Evolutionary conservation across 2,113 vertebrate species (phyloP).

Genomic region (Beaufortia kweichowensis): DNA sequence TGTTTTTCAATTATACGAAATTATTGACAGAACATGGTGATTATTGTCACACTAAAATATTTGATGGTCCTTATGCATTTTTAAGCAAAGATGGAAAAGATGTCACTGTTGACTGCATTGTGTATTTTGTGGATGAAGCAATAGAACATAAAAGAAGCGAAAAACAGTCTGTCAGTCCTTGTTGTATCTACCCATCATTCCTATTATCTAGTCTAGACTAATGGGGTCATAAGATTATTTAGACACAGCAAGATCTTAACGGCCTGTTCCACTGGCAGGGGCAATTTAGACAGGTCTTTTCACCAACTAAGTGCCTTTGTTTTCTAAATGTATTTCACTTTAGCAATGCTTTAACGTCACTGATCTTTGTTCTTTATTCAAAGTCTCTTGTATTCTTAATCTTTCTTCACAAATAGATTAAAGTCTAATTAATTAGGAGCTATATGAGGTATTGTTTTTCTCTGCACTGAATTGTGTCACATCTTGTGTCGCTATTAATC

Average conservation of each 20-base stretch:
- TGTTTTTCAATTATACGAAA: too few relatives aligned
- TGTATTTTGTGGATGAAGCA: background rate
- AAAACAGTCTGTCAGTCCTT: too few relatives aligned
- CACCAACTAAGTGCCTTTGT: background rate
- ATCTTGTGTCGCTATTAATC: conserved; percentile 9
- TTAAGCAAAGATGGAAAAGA: conserved; percentile 59
- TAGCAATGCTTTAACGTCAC: background rate
- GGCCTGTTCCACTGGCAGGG: conserved; percentile 37
- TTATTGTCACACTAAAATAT: conserved; percentile 32
- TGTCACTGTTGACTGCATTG: background rate
- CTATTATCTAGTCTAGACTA: conserved; percentile 63
- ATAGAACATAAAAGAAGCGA: background rate
- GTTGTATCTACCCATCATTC: conserved; percentile 57
- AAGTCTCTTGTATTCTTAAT: conserved; percentile 1
- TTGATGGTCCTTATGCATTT: conserved; percentile 59
- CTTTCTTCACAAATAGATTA: conserved; percentile 32
- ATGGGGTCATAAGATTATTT: conserved; percentile 65
- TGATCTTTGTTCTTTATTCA: background rate
- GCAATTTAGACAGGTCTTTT: background rate
- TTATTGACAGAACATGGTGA: conserved; percentile 22
- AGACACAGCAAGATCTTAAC: conserved; percentile 32
- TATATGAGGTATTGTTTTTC: conserved; percentile 47
- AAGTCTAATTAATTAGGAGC: conserved; percentile 46
- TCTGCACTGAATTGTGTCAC: conserved; percentile 45
- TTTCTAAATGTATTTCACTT: background rate